These are phyloP conservation scores for Amblyjoppa proteus DNA, from an alignment of 2,888 invertebrate species.

Conservation along the genomic window DNA sequence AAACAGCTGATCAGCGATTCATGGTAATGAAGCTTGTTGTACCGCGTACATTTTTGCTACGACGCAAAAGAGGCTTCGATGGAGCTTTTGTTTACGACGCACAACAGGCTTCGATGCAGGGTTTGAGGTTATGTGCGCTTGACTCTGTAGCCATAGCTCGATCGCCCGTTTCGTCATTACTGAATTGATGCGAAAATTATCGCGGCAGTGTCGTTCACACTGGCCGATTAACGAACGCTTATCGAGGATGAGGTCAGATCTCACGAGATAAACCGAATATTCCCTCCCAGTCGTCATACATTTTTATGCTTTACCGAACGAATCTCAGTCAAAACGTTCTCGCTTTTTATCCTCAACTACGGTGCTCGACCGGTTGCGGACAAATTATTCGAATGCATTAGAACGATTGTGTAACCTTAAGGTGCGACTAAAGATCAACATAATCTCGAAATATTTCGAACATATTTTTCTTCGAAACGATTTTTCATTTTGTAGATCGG, in stretches of 20 bases:
- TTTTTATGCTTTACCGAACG: background rate
- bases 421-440: too few relatives aligned
- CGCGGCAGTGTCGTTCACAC: background rate
- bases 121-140: conserved; percentile 1
- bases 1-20: background rate
- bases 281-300: background rate
- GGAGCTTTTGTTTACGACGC: background rate
- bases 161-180: background rate
- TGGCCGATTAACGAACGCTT: background rate
- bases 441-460: too few relatives aligned
- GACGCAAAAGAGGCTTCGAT: background rate
- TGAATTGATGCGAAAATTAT: background rate
- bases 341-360: too few relatives aligned
- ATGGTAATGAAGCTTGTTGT: background rate
- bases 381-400: conserved; percentile 15
- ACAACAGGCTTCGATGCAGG: background rate
- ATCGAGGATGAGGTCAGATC: conserved; percentile 45
- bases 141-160: background rate
- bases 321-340: background rate
- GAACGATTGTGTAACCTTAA: background rate
- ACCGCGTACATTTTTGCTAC: background rate
- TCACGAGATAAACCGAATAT: conserved; percentile 27
- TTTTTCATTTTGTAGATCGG: too few relatives aligned
- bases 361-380: too few relatives aligned
- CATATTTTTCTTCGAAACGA: too few relatives aligned